Evolutionary conservation across 1,140 invertebrate species (phyloP).

Genomic region (Drosophila leontia): DNA sequence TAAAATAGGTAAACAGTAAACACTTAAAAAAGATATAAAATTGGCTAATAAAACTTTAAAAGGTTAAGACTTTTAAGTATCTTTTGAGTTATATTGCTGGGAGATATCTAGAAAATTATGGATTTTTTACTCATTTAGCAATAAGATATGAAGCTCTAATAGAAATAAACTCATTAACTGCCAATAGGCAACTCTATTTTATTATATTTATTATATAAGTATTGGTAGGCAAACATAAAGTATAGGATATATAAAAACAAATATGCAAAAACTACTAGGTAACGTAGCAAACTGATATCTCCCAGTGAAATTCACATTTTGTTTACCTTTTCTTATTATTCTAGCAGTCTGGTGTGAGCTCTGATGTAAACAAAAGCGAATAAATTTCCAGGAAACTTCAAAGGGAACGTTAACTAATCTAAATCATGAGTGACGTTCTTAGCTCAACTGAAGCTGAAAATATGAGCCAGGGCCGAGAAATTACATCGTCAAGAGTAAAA

Average conservation of each 20-base stretch:
- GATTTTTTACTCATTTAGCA: too few relatives aligned
- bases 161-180: background rate
- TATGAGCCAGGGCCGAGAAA: background rate
- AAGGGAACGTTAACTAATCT: background rate
- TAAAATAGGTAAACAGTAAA: slow-evolving; percentile 5
- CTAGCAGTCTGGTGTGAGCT: background rate
- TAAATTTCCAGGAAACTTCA: background rate
- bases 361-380: slow-evolving; percentile 6
- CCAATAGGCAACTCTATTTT: background rate
- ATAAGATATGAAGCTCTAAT: background rate
- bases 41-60: background rate
- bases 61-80: background rate
- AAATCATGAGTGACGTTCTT: background rate
- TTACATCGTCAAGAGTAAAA: background rate
- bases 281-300: slow-evolving; percentile 11
- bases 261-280: slow-evolving; percentile 44
- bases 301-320: slow-evolving; percentile 17
- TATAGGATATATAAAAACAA: slow-evolving; percentile 43
- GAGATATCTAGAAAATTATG: background rate
- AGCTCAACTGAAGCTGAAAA: background rate
- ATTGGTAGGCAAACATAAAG: slow-evolving; percentile 9
- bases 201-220: background rate
- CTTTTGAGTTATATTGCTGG: background rate
- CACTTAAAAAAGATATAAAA: background rate
- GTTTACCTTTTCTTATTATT: slow-evolving; percentile 44